phyloP scores from a whole-genome alignment of 2,888 invertebrate species.

The Cerceris ruficornis region DNA sequence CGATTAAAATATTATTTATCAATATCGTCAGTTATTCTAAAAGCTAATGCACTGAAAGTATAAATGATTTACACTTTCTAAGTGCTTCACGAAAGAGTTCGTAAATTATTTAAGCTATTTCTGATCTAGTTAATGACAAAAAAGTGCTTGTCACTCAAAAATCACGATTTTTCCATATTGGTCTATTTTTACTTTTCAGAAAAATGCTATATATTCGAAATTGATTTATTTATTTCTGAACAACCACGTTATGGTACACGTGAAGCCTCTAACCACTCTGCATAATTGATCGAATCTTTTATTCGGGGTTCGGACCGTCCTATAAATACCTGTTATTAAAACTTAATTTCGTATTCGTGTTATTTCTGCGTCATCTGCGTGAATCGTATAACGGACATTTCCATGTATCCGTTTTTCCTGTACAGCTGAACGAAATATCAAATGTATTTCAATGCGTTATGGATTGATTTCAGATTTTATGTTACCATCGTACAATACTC shows the following conservation, averaged over 20 bases:
- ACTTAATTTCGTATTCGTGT: constrained; percentile 4
- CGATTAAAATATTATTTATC: no score
- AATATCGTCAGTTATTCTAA: no score
- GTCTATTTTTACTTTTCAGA: no score
- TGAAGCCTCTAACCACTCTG: constrained; percentile 7
- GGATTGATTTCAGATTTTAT: background rate
- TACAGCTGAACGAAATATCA: background rate
- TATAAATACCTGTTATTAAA: constrained; percentile 2
- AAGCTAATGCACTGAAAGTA: no score
- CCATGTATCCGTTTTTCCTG: background rate
- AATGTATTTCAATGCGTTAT: background rate
- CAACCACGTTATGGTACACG: constrained; percentile 85
- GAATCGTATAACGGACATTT: background rate
- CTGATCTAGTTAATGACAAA: no score
- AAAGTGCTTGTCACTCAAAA: no score
- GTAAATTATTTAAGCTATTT: no score
- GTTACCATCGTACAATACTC: background rate
- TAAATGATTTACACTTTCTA: no score
- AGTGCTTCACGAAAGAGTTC: no score
- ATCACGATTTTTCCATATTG: no score
- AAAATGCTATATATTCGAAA: no score
- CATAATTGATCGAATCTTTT: background rate
- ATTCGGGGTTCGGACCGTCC: background rate
- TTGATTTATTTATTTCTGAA: no score
- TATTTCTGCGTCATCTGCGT: constrained; percentile 1